Base-by-base conservation (phyloP, 2,888 invertebrate species). In the Helobdella robusta region DNA sequence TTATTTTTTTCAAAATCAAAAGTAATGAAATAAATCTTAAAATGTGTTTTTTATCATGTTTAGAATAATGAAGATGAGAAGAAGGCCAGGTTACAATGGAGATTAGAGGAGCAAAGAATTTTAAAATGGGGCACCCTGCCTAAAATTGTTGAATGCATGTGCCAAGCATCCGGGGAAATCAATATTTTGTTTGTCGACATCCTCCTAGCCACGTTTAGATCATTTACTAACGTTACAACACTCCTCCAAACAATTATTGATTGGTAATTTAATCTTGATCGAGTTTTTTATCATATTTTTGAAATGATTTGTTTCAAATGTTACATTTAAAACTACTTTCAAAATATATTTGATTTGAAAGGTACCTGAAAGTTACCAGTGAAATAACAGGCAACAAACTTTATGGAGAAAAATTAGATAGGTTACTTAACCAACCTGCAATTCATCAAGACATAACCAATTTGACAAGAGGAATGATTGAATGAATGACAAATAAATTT, bases 51-150 rank as follows among this genome's bases (percentile, higher is more conserved):
- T n/a, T n/a, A n/a, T n/a, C n/a, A n/a, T n/a, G n/a, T n/a, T n/a
- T n/a, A n/a, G n/a, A n/a, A n/a, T n/a, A n/a, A n/a, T n/a, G 56
- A 56, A 56, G 56, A 4, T 30, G 63, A 63, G 32, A 34, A 48
- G 34, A 63, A 63, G 25, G 65, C 65, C 6, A 59, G 59, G 30
- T 50, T 59, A 20, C 59, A 44, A 18, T 65, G 65, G 65, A 59
- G 44, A n/a, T 40, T 65, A 36, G 65, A 65, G 35, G 65, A 65
- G 30, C 32, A 18, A 23, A 48, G 34, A 20, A 62, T 36, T 1
- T n/a, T 36, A 34, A 59, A 59, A 59, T 35, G 23, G 36, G 36
- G 59, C n/a, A 44, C 40, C 2, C 46, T 61, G 4, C 46, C 2
- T n/a, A n/a, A 48, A 34, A 20, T 65, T 23, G 65, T 65, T 15